These are phyloP conservation scores for Apoda limacodes DNA, from an alignment of 2,888 invertebrate species.

Conservation along the genomic window DNA sequence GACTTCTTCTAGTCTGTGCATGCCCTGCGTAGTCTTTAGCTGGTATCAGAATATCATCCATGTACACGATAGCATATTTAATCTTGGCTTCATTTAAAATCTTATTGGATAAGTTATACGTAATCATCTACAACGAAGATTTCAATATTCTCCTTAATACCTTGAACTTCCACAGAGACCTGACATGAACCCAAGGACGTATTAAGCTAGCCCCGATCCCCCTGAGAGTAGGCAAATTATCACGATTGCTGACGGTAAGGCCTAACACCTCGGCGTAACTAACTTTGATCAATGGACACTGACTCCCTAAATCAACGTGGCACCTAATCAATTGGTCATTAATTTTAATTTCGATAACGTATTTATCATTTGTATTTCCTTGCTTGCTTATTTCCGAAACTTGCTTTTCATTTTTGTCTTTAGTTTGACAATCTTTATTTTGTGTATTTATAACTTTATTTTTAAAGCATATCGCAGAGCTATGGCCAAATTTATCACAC, in stretches of 20 bases:
- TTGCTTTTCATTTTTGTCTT: conserved; percentile 2
- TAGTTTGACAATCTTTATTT: neutral
- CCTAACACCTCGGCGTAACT: conserved; percentile 5
- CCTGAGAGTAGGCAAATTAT: conserved; percentile 1
- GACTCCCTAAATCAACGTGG: conserved; percentile 12
- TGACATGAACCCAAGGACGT: no score
- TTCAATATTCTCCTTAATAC: no score
- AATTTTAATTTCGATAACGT: conserved; percentile 8
- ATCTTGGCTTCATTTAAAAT: no score
- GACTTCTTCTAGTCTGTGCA: no score
- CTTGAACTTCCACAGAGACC: no score
- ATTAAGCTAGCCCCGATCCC: no score
- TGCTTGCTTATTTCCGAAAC: conserved; percentile 1
- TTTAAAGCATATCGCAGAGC: conserved; percentile 1
- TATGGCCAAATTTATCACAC: conserved; percentile 5
- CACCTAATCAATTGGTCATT: conserved; percentile 6
- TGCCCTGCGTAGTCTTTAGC: no score
- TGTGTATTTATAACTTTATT: conserved; percentile 1
- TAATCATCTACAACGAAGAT: no score
- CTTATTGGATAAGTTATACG: no score
- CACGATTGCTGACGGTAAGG: neutral
- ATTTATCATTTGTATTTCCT: conserved; percentile 6
- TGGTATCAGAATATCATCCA: no score
- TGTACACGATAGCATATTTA: no score
- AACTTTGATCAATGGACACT: conserved; percentile 8